Evolutionary conservation across 2,113 vertebrate species (phyloP).

Genomic region (Dasyornis broadbenti): DNA sequence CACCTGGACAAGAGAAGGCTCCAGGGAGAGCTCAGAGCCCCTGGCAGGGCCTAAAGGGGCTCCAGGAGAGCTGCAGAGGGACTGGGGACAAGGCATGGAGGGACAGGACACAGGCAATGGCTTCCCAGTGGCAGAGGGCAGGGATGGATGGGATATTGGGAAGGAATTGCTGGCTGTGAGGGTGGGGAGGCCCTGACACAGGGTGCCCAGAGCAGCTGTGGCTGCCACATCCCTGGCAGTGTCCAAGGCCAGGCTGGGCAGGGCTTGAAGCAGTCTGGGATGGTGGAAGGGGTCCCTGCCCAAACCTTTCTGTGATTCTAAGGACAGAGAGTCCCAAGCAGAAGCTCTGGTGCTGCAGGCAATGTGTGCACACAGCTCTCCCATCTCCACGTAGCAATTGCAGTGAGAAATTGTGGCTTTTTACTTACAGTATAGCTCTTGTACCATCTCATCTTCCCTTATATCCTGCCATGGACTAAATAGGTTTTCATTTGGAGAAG

Average conservation of each 20-base stretch:
- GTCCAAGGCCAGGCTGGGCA: rapidly evolving
- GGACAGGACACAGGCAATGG: not conserved
- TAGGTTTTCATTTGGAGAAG: not conserved
- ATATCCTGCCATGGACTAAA: not conserved
- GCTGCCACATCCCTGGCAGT: not conserved
- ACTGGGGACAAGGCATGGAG: not conserved
- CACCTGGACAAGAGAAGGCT: not conserved
- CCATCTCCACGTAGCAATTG: not conserved
- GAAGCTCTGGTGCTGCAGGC: not conserved
- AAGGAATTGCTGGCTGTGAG: not conserved
- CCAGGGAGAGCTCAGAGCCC: not conserved
- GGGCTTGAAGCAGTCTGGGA: rapidly evolving
- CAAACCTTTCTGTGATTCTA: not conserved
- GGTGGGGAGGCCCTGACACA: not conserved
- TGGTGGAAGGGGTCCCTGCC: rapidly evolving
- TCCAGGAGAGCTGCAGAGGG: not conserved
- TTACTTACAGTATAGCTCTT: not conserved
- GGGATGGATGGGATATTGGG: rapidly evolving
- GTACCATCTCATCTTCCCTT: not conserved
- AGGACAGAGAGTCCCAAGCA: not conserved
- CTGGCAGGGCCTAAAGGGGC: not conserved
- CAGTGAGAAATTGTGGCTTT: not conserved
- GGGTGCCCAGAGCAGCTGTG: not conserved
- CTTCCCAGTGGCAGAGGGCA: not conserved
- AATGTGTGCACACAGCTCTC: not conserved